Conservation (phyloP, 2,888 invertebrate species). For the Epirrhoe tristata region DNA sequence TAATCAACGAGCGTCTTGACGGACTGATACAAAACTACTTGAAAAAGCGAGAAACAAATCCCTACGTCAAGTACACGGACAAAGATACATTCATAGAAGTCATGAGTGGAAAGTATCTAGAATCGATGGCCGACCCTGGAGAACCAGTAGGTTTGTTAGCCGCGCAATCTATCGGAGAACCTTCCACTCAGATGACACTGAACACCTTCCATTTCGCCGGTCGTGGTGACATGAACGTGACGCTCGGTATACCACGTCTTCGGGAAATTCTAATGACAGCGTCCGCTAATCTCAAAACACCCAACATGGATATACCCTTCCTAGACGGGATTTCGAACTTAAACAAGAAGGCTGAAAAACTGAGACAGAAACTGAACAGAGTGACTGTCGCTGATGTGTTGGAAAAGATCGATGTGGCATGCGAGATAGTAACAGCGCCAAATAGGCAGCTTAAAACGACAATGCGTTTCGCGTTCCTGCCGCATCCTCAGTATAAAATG, state of each 20-base stretch:
- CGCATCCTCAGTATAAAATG: constrained; percentile 89
- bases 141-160: constrained; percentile 98
- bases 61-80: constrained; percentile 63
- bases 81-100: constrained; percentile 87
- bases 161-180: constrained; percentile 99
- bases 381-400: constrained; percentile 93
- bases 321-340: constrained; percentile 72
- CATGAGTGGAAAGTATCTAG: constrained; percentile 91
- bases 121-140: constrained; percentile 93
- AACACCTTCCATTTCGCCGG: constrained; percentile 99
- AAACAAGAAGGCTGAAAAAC: constrained; percentile 87
- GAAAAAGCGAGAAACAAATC: constrained; percentile 68
- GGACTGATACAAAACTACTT: constrained; percentile 87
- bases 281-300: constrained; percentile 96
- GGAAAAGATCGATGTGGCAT: constrained; percentile 88
- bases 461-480: constrained; percentile 90
- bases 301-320: constrained; percentile 97
- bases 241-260: constrained; percentile 98
- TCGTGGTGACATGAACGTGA: constrained; percentile 99
- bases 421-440: constrained; percentile 84
- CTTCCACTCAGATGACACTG: constrained; percentile 99
- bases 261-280: constrained; percentile 99
- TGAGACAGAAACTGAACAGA: constrained; percentile 90
- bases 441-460: constrained; percentile 87
- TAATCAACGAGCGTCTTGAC: constrained; percentile 93